A percentile compares a stretch with the other conserved stretches of the same genome.
Conservation (phyloP, 64 coral and sea anemone species). For the Catalaphyllia jardinei region DNA sequence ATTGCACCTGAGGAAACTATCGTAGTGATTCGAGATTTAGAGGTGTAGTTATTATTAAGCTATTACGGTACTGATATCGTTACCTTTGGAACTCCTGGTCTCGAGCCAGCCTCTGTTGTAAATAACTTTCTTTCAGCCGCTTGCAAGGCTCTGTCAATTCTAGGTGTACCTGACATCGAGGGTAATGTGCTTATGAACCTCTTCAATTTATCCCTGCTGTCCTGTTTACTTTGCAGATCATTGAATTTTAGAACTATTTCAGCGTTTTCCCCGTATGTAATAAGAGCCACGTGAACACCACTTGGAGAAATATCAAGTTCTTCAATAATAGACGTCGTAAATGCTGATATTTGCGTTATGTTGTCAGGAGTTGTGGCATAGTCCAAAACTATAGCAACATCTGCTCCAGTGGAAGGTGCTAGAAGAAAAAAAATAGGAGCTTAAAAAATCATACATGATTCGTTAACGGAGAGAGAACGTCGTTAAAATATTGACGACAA, state of each 20-base stretch:
- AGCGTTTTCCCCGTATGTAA: constrained; percentile 38
- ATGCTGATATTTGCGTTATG: neutral
- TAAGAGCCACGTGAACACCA: constrained; percentile 40
- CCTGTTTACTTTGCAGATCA: neutral
- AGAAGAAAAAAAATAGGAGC: neutral
- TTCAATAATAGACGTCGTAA: constrained; percentile 32
- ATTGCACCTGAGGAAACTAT: no score
- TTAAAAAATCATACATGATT: no score
- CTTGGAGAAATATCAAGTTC: constrained; percentile 28
- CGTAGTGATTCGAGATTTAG: no score
- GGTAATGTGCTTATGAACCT: constrained; percentile 2
- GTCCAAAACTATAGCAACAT: constrained; percentile 30
- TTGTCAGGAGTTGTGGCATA: constrained; percentile 20
- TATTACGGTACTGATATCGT: neutral
- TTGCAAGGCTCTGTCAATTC: constrained; percentile 49
- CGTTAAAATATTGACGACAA: no score
- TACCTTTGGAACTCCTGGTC: constrained; percentile 58
- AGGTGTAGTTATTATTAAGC: no score
- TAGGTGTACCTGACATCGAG: constrained; percentile 1
- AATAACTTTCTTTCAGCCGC: constrained; percentile 45
- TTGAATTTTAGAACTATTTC: constrained; percentile 43
- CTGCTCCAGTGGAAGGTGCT: constrained; percentile 14
- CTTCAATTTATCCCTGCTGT: constrained; percentile 16
- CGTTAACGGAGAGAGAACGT: no score
- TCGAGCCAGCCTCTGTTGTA: constrained; percentile 26